Percentiles rank a stretch among this genome's conserved stretches.
Conservation (phyloP, 2,113 vertebrate genomes). For the Brachyhypopomus occidentalis region DNA sequence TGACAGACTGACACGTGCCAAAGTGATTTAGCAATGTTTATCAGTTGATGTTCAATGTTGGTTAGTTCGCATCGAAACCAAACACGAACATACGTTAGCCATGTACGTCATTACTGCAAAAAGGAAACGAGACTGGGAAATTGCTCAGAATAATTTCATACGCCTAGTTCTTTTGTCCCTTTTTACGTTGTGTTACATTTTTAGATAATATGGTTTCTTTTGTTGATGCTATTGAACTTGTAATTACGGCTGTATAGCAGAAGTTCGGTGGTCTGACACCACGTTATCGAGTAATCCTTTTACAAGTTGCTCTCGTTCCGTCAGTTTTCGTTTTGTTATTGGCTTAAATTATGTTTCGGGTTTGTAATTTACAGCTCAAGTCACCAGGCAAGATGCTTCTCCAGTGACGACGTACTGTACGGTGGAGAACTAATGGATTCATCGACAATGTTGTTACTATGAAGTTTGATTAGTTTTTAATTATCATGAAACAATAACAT, state of each 20-base stretch:
- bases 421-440: slow-evolving; percentile 40
- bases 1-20: not conserved
- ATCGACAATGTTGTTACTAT: slow-evolving; percentile 7
- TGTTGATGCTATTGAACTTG: no score
- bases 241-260: no score
- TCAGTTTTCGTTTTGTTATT: not conserved
- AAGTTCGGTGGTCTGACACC: no score
- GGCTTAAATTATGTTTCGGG: not conserved
- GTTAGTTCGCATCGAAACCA: slow-evolving; percentile 8
- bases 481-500: slow-evolving; percentile 29
- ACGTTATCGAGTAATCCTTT: no score
- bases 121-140: slow-evolving; percentile 33
- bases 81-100: not conserved
- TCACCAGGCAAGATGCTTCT: not conserved
- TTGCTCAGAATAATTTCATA: not conserved
- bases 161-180: no score
- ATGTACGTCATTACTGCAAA: slow-evolving; percentile 32
- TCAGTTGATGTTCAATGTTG: not conserved
- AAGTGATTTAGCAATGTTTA: not conserved
- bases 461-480: slow-evolving; percentile 26
- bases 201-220: no score
- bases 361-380: slow-evolving; percentile 33
- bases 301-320: not conserved
- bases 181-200: no score
- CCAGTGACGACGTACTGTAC: slow-evolving; percentile 57